Evolutionary conservation across 2,888 invertebrate species (phyloP).

Genomic region (Drosophila pseudotalamancana): DNA sequence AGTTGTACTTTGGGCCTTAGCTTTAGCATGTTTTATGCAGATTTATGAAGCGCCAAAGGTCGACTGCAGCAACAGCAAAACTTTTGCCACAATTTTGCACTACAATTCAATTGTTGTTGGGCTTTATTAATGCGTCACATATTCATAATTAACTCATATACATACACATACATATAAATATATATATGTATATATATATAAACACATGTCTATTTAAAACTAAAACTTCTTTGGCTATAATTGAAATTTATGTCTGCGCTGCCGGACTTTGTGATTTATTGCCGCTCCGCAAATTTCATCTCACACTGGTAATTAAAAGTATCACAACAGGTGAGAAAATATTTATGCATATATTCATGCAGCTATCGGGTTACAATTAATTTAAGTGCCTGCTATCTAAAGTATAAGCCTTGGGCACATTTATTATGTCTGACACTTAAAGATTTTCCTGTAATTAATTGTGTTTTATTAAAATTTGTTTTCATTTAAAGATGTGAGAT

Average conservation of each 20-base stretch:
- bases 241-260: constrained; percentile 66
- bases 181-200: constrained; percentile 23
- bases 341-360: constrained; percentile 4
- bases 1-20: constrained; percentile 25
- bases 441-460: background rate
- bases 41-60: constrained; percentile 58
- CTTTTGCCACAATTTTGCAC: constrained; percentile 39
- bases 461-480: background rate
- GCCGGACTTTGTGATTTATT: constrained; percentile 56
- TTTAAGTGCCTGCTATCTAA: background rate
- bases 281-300: constrained; percentile 1
- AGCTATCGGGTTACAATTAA: constrained; percentile 3
- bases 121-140: constrained; percentile 26
- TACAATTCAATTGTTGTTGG: constrained; percentile 36
- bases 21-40: constrained; percentile 59
- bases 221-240: constrained; percentile 60
- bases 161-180: constrained; percentile 29
- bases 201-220: constrained; percentile 32
- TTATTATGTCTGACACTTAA: background rate
- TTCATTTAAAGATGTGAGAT: no score
- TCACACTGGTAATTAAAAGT: constrained; percentile 9
- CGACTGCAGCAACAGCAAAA: constrained; percentile 61
- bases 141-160: constrained; percentile 13
- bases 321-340: constrained; percentile 6
- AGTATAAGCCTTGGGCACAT: background rate